Conservation (phyloP, 1,140 invertebrate genomes). For the Cydia strobilella region DNA sequence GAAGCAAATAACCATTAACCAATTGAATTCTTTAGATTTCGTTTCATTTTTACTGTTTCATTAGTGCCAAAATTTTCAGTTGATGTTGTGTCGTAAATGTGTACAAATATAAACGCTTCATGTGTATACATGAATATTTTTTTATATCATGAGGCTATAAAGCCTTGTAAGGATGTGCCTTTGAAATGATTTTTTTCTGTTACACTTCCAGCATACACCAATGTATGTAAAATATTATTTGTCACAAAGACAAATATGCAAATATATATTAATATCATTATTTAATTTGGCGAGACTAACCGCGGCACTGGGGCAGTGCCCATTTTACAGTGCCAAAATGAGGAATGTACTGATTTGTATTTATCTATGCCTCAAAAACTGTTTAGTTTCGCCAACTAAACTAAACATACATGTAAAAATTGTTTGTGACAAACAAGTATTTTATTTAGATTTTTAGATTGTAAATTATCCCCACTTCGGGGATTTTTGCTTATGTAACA, state of each 20-base stretch:
- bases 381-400: slow-evolving; percentile 11
- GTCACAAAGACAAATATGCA: slow-evolving; percentile 41
- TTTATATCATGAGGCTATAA: slow-evolving; percentile 33
- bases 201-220: slow-evolving; percentile 34
- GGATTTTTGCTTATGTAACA: slow-evolving; percentile 33
- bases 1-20: slow-evolving; percentile 7
- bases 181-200: slow-evolving; percentile 36
- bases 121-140: slow-evolving; percentile 26
- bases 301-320: not conserved
- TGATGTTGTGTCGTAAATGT: slow-evolving; percentile 16
- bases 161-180: slow-evolving; percentile 51
- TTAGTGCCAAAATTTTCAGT: slow-evolving; percentile 33
- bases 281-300: slow-evolving; percentile 6
- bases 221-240: slow-evolving; percentile 51
- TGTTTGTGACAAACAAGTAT: slow-evolving; percentile 47
- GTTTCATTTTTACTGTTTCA: slow-evolving; percentile 23
- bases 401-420: slow-evolving; percentile 1
- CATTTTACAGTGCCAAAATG: not conserved
- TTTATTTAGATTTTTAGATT: slow-evolving; percentile 45
- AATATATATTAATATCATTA: not conserved
- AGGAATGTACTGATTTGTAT: slow-evolving; percentile 25
- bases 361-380: not conserved
- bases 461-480: slow-evolving; percentile 33
- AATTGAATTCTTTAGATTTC: not conserved
- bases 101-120: slow-evolving; percentile 24